These are phyloP conservation scores for Tetragonula clypearis DNA, from an alignment of 1,140 invertebrate species.

Conservation along the genomic window DNA sequence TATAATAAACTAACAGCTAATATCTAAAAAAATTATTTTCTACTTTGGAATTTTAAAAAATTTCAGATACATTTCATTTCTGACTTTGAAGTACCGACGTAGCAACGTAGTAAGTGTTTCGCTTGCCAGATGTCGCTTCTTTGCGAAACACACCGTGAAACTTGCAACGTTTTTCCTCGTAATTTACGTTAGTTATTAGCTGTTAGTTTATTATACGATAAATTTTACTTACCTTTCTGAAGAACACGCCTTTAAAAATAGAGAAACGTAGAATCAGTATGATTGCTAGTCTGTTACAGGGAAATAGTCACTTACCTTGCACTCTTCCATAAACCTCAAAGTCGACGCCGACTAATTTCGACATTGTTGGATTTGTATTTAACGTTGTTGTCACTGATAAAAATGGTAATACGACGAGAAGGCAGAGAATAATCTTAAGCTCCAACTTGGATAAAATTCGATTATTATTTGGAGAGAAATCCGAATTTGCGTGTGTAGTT, in stretches of 20 bases:
- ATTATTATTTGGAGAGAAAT: conserved; percentile 26
- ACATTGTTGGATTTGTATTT: conserved; percentile 52
- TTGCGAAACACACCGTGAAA: neutral
- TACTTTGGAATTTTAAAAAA: neutral
- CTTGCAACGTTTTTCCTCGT: neutral
- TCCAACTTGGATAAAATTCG: neutral
- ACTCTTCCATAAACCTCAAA: conserved; percentile 86
- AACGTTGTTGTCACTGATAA: neutral
- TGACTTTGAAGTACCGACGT: neutral
- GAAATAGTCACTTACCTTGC: conserved; percentile 79
- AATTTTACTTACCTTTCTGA: conserved; percentile 82
- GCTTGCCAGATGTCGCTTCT: conserved; percentile 19
- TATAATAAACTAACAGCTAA: too few species aligned
- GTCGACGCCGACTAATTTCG: conserved; percentile 80
- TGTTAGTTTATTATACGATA: neutral
- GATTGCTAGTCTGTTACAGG: neutral
- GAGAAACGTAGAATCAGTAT: conserved; percentile 20
- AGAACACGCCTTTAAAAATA: conserved; percentile 84
- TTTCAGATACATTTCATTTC: neutral
- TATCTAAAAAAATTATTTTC: neutral
- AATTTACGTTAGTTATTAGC: neutral
- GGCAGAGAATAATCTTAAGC: neutral
- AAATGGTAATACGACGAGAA: neutral
- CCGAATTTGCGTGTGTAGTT: neutral
- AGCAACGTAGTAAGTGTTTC: neutral